Base-by-base conservation (phyloP, 2,113 vertebrate species). In the Camelus dromedarius region DNA sequence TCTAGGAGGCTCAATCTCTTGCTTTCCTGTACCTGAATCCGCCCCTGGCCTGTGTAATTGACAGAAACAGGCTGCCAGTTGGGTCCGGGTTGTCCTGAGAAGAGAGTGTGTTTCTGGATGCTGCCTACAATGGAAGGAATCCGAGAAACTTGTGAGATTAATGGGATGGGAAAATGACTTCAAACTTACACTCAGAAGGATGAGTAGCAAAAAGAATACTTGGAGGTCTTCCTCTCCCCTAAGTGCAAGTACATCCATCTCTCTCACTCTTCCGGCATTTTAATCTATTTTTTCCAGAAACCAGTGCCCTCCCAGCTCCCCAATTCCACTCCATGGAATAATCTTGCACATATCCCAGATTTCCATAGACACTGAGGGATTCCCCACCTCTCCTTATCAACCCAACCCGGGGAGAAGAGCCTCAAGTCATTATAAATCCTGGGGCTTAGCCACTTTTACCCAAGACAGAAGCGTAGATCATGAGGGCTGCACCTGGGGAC, bases 401-500 rank as follows among this genome's bases (percentile, higher is more conserved):
- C 35, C 35, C 62, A 67, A 46, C 24, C 50, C 50, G 60, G 26
- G 7, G 13, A 79, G 84, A 89, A 66, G 50, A 15, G 14, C 24
- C 20, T 42, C 18, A 13, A 26, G 24, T 46, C 50, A n/a, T 19
- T 14, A 3, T 12, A 62, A 95, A 60, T 22, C 32, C 56, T 8
- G 0, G 3, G 8, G 16, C 11, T 12, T 13, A 6, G 13, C 19
- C 13, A 0, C 9, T 94, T 97, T 97, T 97, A 99, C 99, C 98
- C 93, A 97, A 15, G 30, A 90, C 72, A 0, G 98, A 85, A 46
- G 98, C 97, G 22, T 98, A 98, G 79, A 99, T 97, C 0, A 87
- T 97, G 79, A 99, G 86, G 50, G 98, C 82, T 98, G 99, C 98
- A 0, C 86, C 98, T 7, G 93, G 96, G 38, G 99, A 98, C 46